Conservation (phyloP, 2,113 vertebrate genomes). For the Melanotaenia duboulayi region DNA sequence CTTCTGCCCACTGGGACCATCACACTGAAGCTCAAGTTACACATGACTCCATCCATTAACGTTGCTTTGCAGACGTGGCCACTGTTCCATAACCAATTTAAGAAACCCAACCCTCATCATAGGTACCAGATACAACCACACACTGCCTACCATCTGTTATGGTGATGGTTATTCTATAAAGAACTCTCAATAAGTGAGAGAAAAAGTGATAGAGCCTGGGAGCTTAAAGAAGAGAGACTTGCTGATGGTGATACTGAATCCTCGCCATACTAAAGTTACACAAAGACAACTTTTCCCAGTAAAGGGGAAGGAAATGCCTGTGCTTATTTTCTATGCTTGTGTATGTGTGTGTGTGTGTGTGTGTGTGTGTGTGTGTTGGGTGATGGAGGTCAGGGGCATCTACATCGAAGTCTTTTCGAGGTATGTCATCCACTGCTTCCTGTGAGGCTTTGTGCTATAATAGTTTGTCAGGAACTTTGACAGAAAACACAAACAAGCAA, state of each 20-base stretch:
- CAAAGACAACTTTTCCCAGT: conserved; percentile 44
- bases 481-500: conserved; percentile 35
- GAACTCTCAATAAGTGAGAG: background rate
- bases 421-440: conserved; percentile 59
- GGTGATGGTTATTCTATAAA: conserved; percentile 7
- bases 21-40: conserved; percentile 63
- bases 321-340: conserved; percentile 49
- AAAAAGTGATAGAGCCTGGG: conserved; percentile 3
- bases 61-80: conserved; percentile 49
- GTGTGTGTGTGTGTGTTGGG: conserved; percentile 7
- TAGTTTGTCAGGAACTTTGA: conserved; percentile 47
- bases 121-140: conserved; percentile 17
- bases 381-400: conserved; percentile 31
- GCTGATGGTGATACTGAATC: conserved; percentile 22
- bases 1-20: conserved; percentile 43
- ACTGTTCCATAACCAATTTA: conserved; percentile 59
- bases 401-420: conserved; percentile 27
- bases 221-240: conserved; percentile 19
- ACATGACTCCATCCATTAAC: conserved; percentile 64
- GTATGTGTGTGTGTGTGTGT: conserved; percentile 13
- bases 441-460: conserved; percentile 46
- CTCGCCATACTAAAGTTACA: conserved; percentile 45
- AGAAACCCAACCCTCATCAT: conserved; percentile 64
- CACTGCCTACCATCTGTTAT: conserved; percentile 58
- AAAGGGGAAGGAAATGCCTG: conserved; percentile 77